Evolutionary conservation across 2,888 invertebrate species (phyloP), one percentile per base, ranked within the genome.

Genomic region (Macrophya annulata): DNA sequence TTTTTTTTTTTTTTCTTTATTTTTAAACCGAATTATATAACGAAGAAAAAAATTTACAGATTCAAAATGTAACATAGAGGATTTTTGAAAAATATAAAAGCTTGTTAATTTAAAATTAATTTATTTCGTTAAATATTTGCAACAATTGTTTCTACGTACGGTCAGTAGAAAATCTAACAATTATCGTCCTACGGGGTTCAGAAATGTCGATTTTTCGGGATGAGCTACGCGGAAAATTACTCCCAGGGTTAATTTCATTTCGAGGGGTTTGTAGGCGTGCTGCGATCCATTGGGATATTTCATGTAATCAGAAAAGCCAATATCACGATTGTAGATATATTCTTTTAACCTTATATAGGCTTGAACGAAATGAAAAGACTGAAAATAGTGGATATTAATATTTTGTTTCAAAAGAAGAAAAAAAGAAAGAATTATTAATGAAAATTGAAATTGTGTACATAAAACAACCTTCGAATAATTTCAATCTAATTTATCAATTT

Each of bases 261-360:
- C 72, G 45, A 74, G 72, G 72, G 72, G 72, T 4, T 74, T n/a
- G 21, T n/a, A n/a, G 45, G 10, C 45, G 45, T 21, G 72, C 21
- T 45, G 40, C 72, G 45, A 45, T 74, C 31, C 40, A 74, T 45
- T 43, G 45, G 45, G 72, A 74, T 74, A 45, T 74, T 74, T 40
- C 72, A 74, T 74, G 43, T 74, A 74, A 74, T 74, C 72, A 74
- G 45, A 74, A 45, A 45, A 74, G 72, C 72, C 72, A 74, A 74
- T 74, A 74, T 74, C 45, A 31, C 31, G 45, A 37, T 68, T n/a
- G 45, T 17, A 43, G 40, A 72, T n/a, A 21, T 10, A 17, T 21
- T 9, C 72, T 31, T 21, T 74, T 8, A 1, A n/a, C 8, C 40
- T n/a, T 17, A n/a, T n/a, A n/a, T n/a, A 21, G 43, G 21, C 45